Percentiles rank a stretch among this genome's conserved stretches.
phyloP scores from a whole-genome alignment of 2,888 invertebrate species.

The Dermolepida albohirtum region DNA sequence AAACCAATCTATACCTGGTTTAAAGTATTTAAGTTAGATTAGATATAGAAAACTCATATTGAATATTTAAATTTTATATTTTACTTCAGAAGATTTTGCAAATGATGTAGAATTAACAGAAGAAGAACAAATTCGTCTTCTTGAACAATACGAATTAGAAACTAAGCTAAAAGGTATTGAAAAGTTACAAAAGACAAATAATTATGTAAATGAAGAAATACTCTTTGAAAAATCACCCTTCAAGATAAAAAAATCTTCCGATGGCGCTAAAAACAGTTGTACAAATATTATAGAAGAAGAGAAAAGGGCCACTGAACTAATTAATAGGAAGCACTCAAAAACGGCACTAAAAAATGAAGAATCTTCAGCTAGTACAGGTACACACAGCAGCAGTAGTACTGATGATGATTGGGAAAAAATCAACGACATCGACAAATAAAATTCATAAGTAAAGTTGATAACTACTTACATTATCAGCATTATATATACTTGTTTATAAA shows the following conservation, averaged over 20 bases:
- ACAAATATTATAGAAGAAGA: constrained; percentile 46
- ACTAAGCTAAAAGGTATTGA: constrained; percentile 55
- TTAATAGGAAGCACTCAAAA: constrained; percentile 27
- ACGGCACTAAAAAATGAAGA: constrained; percentile 38
- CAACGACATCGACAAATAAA: constrained; percentile 51
- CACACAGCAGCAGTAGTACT: constrained; percentile 59
- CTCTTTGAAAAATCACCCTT: constrained; percentile 47
- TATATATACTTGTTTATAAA: constrained; percentile 18
- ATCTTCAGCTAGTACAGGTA: constrained; percentile 25
- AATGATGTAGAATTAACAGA: constrained; percentile 76
- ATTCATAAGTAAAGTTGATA: neutral
- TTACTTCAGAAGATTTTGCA: constrained; percentile 73
- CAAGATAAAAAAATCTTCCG: constrained; percentile 42
- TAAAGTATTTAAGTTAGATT: no score
- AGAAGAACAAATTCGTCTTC: constrained; percentile 75
- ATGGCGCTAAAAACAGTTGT: constrained; percentile 49
- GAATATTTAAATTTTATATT: constrained; percentile 31
- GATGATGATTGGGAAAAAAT: constrained; percentile 67
- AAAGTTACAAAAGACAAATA: constrained; percentile 50
- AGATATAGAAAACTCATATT: no score
- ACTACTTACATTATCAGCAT: neutral
- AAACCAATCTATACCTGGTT: no score
- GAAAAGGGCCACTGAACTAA: constrained; percentile 35
- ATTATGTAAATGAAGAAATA: constrained; percentile 57
- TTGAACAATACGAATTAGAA: constrained; percentile 78